Conservation (phyloP, 2,113 vertebrate species). For the Chaenogobius annularis region DNA sequence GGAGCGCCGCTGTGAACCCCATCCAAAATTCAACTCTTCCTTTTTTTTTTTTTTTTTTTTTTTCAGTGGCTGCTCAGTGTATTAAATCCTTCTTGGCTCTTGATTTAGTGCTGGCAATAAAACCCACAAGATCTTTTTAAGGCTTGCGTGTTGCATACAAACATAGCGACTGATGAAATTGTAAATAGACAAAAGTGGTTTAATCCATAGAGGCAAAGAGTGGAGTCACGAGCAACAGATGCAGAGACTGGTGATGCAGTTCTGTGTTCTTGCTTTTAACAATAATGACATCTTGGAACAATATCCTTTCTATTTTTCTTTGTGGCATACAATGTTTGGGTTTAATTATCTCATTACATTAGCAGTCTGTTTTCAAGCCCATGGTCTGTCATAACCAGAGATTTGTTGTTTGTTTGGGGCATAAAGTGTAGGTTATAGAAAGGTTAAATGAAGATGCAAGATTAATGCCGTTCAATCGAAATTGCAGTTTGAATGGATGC, state of each 20-base stretch:
- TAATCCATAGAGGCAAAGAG: conserved; percentile 48
- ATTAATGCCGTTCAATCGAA: no score
- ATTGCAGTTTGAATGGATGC: no score
- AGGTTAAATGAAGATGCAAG: background rate
- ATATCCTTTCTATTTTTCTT: conserved; percentile 23
- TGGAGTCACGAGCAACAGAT: conserved; percentile 58
- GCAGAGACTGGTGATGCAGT: conserved; percentile 63
- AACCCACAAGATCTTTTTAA: conserved; percentile 61
- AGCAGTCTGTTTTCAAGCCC: background rate
- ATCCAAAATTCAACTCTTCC: conserved; percentile 67
- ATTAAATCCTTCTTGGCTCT: conserved; percentile 67
- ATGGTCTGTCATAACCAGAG: background rate
- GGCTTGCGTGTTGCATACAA: conserved; percentile 62
- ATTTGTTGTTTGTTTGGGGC: background rate
- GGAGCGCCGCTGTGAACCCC: conserved; percentile 60
- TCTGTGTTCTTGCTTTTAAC: conserved; percentile 31
- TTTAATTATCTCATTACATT: background rate
- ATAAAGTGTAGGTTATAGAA: background rate
- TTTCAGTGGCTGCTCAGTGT: conserved; percentile 65
- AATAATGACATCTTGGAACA: conserved; percentile 52
- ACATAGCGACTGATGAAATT: conserved; percentile 68
- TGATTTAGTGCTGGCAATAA: conserved; percentile 52
- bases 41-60: conserved; percentile 44
- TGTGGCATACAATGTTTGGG: background rate
- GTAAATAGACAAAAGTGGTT: conserved; percentile 73